These are phyloP conservation scores for Apodemus sylvaticus DNA, from an alignment of 2,113 vertebrate species.

Conservation along the genomic window DNA sequence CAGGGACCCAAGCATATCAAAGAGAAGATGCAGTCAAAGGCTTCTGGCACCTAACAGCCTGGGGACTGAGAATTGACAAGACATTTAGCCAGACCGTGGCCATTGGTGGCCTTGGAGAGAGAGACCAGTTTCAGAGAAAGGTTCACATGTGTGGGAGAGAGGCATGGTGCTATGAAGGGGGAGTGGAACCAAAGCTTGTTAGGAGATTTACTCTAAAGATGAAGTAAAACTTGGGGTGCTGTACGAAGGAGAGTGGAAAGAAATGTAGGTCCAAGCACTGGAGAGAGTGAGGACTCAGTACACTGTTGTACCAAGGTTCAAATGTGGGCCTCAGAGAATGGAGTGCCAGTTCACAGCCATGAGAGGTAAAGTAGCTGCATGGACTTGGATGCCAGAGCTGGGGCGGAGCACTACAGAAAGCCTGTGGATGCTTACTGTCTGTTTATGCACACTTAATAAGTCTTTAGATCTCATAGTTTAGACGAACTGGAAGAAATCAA, in stretches of 20 bases:
- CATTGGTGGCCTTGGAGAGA: background rate
- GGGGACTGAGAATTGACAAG: background rate
- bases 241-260: background rate
- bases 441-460: background rate
- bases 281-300: background rate
- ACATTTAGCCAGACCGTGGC: background rate
- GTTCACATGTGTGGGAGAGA: background rate
- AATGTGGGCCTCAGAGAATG: background rate
- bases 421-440: background rate
- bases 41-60: too few species aligned
- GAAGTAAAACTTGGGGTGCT: background rate
- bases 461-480: background rate
- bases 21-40: background rate
- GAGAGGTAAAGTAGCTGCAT: background rate
- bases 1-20: conserved; percentile 8
- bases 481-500: background rate
- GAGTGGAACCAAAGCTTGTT: background rate
- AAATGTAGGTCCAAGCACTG: background rate
- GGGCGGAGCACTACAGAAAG: background rate
- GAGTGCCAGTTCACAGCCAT: background rate
- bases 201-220: background rate
- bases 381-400: background rate
- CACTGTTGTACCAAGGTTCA: background rate
- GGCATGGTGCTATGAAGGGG: background rate
- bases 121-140: background rate